Evolutionary conservation across 2,797 vertebrate genomes (phyloP).

Genomic region (Pseudochirops corinnae): DNA sequence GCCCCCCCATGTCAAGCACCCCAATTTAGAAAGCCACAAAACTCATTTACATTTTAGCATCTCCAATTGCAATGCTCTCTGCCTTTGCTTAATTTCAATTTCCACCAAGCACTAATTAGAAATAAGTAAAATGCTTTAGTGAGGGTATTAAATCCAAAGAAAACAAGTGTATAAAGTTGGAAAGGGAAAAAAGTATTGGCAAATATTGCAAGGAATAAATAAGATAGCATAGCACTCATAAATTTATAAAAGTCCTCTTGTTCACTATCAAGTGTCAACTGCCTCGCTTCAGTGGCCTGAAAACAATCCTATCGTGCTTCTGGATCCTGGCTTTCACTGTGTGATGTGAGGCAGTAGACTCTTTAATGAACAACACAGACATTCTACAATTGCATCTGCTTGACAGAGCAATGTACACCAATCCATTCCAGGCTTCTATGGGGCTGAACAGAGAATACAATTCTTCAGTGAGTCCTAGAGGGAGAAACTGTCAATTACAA

Average conservation of each 20-base stretch:
- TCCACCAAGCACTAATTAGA: slow-evolving; percentile 31
- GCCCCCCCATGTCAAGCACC: slow-evolving; percentile 4
- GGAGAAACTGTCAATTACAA: slow-evolving; percentile 61
- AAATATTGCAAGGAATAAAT: slow-evolving; percentile 53
- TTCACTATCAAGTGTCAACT: slow-evolving; percentile 46
- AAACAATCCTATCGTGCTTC: slow-evolving; percentile 44
- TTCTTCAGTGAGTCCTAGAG: slow-evolving; percentile 53
- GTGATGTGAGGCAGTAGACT: slow-evolving; percentile 37
- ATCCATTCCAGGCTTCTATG: slow-evolving; percentile 42
- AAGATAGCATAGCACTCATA: slow-evolving; percentile 55
- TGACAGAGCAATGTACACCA: slow-evolving; percentile 60
- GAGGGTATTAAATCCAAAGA: slow-evolving; percentile 24
- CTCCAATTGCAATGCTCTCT: slow-evolving; percentile 9
- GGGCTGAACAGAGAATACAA: slow-evolving; percentile 59
- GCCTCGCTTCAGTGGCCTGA: slow-evolving; percentile 37
- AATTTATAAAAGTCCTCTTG: slow-evolving; percentile 9
- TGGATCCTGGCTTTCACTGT: slow-evolving; percentile 34
- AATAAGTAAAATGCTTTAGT: slow-evolving; percentile 19
- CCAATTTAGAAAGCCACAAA: slow-evolving; percentile 20
- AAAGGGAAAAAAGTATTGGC: slow-evolving; percentile 27
- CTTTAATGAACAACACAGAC: slow-evolving; percentile 58
- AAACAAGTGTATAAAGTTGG: not conserved
- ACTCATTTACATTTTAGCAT: slow-evolving; percentile 39
- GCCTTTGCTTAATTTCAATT: slow-evolving; percentile 45
- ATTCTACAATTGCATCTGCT: slow-evolving; percentile 53